Evolutionary conservation across 1,140 invertebrate genomes (phyloP), one percentile per base, ranked within the genome.

Genomic region (Calycopis cecrops): DNA sequence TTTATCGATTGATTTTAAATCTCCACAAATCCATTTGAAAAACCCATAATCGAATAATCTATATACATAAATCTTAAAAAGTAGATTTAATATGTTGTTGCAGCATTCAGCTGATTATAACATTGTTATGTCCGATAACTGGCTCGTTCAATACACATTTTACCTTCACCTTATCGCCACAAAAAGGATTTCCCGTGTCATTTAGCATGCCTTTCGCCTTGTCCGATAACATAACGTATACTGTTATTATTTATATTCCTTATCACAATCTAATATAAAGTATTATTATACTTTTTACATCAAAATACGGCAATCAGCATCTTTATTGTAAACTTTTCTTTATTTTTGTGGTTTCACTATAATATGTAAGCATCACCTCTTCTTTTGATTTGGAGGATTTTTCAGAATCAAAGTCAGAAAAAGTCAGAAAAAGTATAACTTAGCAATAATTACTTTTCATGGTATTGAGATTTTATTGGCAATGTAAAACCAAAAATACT

Each of bases 91-190:
- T n/a, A n/a, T n/a, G n/a, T n/a, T n/a, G n/a, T n/a, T n/a, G n/a
- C n/a, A n/a, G n/a, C n/a, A n/a, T n/a, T 28, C 21, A 28, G 21
- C 21, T 28, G 21, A 2, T 28, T 3, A 44, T 44, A 44, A 44
- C 40, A 44, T n/a, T n/a, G n/a, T n/a, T n/a, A 14, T 44, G 40
- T 16, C 40, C 40, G 40, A 44, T 44, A 16, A 17, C n/a, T 44
- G 9, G 12, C 16, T 16, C 35, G 16, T 14, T 44, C 40, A 40
- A 37, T 11, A 37, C 12, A 14, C 38, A 40, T 73, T 70, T 77
- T 69, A 77, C 78, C 76, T 79, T 81, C 69, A 74, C 61, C 71
- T 76, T 79, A 77, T 77, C 76, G 55, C n/a, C 35, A 37, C 17
- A 28, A 64, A 60, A 52, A 62, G 60, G 55, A 62, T 65, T 71